phyloP scores from a whole-genome alignment of 2,797 vertebrate genomes.

The Lagodon rhomboides region DNA sequence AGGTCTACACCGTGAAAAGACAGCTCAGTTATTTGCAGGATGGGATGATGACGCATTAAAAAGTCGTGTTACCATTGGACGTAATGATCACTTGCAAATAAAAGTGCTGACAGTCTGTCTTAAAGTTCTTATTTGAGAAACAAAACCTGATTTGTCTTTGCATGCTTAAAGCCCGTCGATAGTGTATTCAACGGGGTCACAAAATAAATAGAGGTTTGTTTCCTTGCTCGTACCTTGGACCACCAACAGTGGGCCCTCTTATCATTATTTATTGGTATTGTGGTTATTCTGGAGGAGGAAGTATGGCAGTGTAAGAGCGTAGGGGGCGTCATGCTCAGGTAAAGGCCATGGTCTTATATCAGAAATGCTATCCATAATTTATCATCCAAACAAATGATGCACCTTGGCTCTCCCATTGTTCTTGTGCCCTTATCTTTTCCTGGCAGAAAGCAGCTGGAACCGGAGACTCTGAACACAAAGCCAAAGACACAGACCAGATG shows the following conservation, averaged over 20 bases:
- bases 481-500: conserved; percentile 26
- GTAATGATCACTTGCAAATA: too few species aligned
- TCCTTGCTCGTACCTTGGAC: neutral
- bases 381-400: conserved; percentile 65
- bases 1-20: too few species aligned
- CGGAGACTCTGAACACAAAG: conserved; percentile 36
- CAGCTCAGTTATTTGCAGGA: too few species aligned
- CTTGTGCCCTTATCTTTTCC: conserved; percentile 59
- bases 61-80: too few species aligned
- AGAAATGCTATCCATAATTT: conserved; percentile 62
- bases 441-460: conserved; percentile 26
- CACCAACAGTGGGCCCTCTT: neutral
- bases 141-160: neutral
- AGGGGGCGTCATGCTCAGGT: conserved; percentile 30
- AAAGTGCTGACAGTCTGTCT: too few species aligned
- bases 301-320: conserved; percentile 23
- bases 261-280: conserved; percentile 40
- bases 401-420: conserved; percentile 61
- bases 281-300: conserved; percentile 13
- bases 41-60: too few species aligned
- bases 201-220: neutral
- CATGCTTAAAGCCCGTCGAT: neutral
- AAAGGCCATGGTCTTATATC: conserved; percentile 61
- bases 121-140: too few species aligned
- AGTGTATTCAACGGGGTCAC: neutral